Conservation (phyloP, 2,888 invertebrate species). For the Tetrapedia diversipes region DNA sequence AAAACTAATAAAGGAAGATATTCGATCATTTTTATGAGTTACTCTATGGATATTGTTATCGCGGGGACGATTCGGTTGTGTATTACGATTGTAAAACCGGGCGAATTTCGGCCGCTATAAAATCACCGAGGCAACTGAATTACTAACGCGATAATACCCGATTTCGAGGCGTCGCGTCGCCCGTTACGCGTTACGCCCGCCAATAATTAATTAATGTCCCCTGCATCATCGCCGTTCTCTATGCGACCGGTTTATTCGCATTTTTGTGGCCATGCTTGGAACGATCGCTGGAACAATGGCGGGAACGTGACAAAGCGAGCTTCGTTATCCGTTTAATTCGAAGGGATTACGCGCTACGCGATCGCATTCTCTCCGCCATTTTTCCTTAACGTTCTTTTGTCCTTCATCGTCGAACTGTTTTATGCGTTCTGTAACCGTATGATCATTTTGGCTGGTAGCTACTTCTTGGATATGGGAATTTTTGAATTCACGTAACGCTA, state of each 20-base stretch:
- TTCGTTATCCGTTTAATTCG: neutral
- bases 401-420: no score
- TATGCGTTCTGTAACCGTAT: neutral
- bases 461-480: constrained; percentile 19
- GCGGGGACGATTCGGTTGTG: constrained; percentile 31
- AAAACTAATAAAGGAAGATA: no score
- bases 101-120: constrained; percentile 49
- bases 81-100: constrained; percentile 55
- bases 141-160: constrained; percentile 56
- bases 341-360: no score
- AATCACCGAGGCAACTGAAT: constrained; percentile 60
- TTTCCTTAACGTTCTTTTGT: no score
- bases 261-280: constrained; percentile 9
- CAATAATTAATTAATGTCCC: constrained; percentile 55
- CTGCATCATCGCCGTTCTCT: constrained; percentile 21
- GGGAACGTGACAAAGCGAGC: neutral
- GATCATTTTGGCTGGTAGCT: constrained; percentile 16
- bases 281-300: constrained; percentile 1
- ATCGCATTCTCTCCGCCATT: no score
- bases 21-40: no score
- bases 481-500: constrained; percentile 36
- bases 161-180: constrained; percentile 31
- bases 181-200: constrained; percentile 17
- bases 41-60: constrained; percentile 68
- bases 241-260: constrained; percentile 26